Percentiles rank a stretch among this genome's conserved stretches.
phyloP scores from a whole-genome alignment of 2,797 vertebrate species.

The Acropternis orthonyx region DNA sequence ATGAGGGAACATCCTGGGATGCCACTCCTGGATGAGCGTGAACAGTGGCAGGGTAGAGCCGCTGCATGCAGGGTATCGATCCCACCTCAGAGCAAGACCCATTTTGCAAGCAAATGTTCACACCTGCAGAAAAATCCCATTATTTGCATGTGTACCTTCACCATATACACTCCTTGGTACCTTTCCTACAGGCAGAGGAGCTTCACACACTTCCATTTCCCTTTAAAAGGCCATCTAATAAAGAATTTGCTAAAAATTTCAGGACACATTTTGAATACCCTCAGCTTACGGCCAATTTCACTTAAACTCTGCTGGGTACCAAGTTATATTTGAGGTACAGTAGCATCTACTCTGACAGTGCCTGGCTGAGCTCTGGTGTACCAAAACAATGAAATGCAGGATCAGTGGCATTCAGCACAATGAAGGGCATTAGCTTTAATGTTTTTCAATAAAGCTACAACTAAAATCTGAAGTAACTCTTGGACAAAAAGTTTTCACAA shows the following conservation, averaged over 20 bases:
- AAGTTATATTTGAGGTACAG: not conserved
- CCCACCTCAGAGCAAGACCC: not conserved
- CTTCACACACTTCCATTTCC: not conserved
- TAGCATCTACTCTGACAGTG: not conserved
- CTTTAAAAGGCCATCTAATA: not conserved
- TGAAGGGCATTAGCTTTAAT: not conserved
- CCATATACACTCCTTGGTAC: accelerated
- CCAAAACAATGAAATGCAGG: not conserved
- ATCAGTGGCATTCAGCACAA: not conserved
- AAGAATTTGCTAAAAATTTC: not conserved
- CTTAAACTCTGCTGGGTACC: not conserved
- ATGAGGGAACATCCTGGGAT: not conserved
- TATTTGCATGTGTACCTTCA: not conserved
- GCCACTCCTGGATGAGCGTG: not conserved
- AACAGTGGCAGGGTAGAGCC: not conserved
- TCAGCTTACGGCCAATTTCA: not conserved
- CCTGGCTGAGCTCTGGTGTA: not conserved
- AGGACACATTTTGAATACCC: not conserved
- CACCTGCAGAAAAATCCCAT: not conserved
- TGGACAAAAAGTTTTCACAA: not conserved
- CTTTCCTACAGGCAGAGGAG: not conserved
- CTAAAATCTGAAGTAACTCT: not conserved
- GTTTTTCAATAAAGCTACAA: not conserved
- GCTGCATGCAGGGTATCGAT: accelerated
- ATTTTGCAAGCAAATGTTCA: not conserved